Percentiles rank a stretch among this genome's conserved stretches.
These are phyloP conservation scores for Agrochola lota DNA, from an alignment of 2,888 invertebrate genomes.

Conservation along the genomic window DNA sequence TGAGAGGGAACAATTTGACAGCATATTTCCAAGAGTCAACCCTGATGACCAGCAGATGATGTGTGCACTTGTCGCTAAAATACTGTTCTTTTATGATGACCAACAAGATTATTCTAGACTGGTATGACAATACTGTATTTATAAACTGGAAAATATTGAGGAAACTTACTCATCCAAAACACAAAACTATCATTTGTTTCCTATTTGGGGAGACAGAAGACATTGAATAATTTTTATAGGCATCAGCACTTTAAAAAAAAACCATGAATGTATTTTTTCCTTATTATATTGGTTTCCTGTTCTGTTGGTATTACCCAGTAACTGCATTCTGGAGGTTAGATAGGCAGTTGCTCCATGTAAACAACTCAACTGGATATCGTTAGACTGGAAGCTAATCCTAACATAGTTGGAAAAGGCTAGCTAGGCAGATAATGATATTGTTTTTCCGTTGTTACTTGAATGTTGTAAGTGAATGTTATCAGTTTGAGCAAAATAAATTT, in stretches of 20 bases:
- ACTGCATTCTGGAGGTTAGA: too few species aligned
- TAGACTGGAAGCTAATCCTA: too few species aligned
- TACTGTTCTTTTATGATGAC: constrained; percentile 95
- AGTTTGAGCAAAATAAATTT: constrained; percentile 7
- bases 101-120: constrained; percentile 90
- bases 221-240: background rate
- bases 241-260: background rate
- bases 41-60: constrained; percentile 87
- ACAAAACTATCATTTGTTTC: background rate
- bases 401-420: too few species aligned
- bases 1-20: constrained; percentile 93
- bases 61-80: constrained; percentile 91
- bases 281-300: background rate
- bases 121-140: constrained; percentile 78
- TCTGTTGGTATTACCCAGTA: too few species aligned
- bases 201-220: background rate
- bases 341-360: too few species aligned
- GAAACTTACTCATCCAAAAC: background rate
- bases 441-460: background rate
- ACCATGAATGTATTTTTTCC: background rate
- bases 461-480: constrained; percentile 14
- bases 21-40: constrained; percentile 86
- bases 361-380: too few species aligned
- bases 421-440: background rate
- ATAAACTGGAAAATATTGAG: background rate